phyloP scores from a whole-genome alignment of 1,140 invertebrate genomes.

The Leptinotarsa texana region DNA sequence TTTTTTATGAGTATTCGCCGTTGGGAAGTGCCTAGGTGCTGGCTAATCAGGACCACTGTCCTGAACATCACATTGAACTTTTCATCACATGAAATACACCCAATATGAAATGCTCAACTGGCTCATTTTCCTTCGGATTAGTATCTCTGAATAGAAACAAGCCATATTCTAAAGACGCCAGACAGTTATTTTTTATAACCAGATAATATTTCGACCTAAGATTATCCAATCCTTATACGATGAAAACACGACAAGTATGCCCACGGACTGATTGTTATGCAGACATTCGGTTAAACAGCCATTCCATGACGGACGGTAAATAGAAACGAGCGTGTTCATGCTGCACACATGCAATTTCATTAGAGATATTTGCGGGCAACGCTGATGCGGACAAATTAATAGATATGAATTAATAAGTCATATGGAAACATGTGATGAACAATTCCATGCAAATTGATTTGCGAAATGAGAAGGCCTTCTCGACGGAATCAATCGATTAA shows the following conservation, averaged over 20 bases:
- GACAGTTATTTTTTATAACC: too few species aligned
- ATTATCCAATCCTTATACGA: too few species aligned
- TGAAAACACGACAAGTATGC: background rate
- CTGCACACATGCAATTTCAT: background rate
- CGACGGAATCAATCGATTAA: background rate
- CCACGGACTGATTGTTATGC: constrained; percentile 1
- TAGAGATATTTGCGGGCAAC: background rate
- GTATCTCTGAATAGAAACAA: too few species aligned
- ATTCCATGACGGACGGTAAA: background rate
- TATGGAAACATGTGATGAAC: background rate
- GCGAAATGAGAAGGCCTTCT: background rate
- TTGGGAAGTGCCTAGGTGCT: too few species aligned
- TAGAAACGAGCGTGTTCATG: background rate
- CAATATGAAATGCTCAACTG: too few species aligned
- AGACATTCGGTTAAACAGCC: background rate
- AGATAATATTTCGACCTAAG: too few species aligned
- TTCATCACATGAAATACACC: too few species aligned
- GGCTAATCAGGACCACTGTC: too few species aligned
- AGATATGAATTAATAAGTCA: constrained; percentile 2
- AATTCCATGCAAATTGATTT: background rate
- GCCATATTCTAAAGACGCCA: too few species aligned
- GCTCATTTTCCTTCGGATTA: too few species aligned
- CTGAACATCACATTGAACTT: too few species aligned
- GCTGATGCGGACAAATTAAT: background rate
- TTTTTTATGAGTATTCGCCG: too few species aligned